phyloP scores from a whole-genome alignment of 2,888 invertebrate species.

The Drosophila fungiperda region DNA sequence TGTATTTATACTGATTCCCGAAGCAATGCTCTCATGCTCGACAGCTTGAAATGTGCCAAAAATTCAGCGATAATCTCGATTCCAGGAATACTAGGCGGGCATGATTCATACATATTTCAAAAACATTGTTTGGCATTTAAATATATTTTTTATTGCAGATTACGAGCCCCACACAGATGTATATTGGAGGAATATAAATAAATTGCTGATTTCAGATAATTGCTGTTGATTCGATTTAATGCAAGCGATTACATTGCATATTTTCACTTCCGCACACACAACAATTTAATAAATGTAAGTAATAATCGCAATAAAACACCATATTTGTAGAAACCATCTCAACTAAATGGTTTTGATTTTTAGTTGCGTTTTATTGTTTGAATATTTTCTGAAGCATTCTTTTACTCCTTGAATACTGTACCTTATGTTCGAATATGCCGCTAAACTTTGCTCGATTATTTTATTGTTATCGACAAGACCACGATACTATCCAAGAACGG shows the following conservation, averaged over 20 bases:
- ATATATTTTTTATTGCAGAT: too few species aligned
- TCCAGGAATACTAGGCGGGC: conserved; percentile 4
- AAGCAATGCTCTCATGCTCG: conserved; percentile 5
- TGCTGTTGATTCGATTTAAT: not conserved
- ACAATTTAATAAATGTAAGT: not conserved
- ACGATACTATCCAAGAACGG: not conserved
- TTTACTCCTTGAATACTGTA: not conserved
- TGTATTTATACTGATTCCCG: conserved; percentile 50
- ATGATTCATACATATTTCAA: too few species aligned
- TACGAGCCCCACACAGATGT: conserved; percentile 1
- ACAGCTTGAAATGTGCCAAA: conserved; percentile 47
- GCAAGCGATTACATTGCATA: not conserved
- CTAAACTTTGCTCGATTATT: not conserved
- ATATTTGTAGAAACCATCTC: not conserved
- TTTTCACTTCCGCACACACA: not conserved
- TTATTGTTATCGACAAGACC: not conserved
- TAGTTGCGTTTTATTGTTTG: not conserved
- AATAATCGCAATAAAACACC: not conserved
- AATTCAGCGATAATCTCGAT: conserved; percentile 56
- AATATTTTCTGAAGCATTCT: too few species aligned
- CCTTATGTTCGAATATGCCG: conserved; percentile 8
- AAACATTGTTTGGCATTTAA: too few species aligned
- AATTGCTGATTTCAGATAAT: not conserved
- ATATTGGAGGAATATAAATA: not conserved
- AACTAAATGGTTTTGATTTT: not conserved